Percentiles rank a stretch among this genome's conserved stretches.
phyloP scores from a whole-genome alignment of 1,140 invertebrate species.

The Chlorops oryzae region DNA sequence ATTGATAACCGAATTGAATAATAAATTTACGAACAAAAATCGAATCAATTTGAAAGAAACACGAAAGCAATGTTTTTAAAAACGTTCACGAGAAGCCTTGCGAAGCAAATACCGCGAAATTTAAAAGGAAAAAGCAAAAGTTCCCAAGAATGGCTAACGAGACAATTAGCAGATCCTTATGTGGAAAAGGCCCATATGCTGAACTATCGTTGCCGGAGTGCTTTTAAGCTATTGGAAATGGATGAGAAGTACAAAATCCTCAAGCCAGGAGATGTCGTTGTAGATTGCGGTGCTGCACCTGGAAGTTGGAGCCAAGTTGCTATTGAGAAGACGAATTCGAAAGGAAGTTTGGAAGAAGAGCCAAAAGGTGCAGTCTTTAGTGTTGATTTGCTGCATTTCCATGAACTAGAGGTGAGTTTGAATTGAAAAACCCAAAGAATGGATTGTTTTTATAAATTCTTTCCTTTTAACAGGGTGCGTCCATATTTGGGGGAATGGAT shows the following conservation, averaged over 20 bases:
- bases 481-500: constrained; percentile 68
- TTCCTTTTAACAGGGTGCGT: constrained; percentile 70
- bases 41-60: too few relatives aligned
- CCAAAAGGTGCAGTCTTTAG: constrained; percentile 66
- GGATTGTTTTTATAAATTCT: constrained; percentile 24
- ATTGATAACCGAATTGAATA: too few relatives aligned
- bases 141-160: constrained; percentile 78
- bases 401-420: constrained; percentile 60
- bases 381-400: constrained; percentile 73
- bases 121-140: constrained; percentile 59
- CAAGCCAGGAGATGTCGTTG: constrained; percentile 68
- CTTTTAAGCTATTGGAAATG: constrained; percentile 96
- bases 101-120: constrained; percentile 46
- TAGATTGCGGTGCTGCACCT: constrained; percentile 93
- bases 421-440: constrained; percentile 15
- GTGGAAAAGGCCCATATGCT: constrained; percentile 76
- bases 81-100: too few relatives aligned
- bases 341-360: constrained; percentile 51
- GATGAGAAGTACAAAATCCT: constrained; percentile 78
- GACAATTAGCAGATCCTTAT: constrained; percentile 86
- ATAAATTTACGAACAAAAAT: too few relatives aligned
- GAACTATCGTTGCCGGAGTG: constrained; percentile 88
- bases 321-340: constrained; percentile 65
- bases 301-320: constrained; percentile 93
- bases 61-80: too few relatives aligned